Base-by-base conservation (phyloP, 2,797 vertebrate species). In the Scyliorhinus canicula region DNA sequence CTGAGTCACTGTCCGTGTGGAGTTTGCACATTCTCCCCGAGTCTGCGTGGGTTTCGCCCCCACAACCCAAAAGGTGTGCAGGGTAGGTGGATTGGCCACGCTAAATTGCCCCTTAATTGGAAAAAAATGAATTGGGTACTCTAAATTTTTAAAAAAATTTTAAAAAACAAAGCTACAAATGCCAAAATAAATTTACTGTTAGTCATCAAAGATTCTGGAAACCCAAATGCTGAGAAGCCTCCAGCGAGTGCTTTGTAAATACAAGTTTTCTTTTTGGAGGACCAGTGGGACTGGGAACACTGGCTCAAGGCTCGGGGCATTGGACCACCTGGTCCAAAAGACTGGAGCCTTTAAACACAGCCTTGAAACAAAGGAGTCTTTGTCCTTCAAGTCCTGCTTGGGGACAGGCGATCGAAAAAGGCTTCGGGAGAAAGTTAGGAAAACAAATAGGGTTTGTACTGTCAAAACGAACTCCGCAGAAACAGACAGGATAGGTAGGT, bases 171-270 rank as follows among this genome's bases (percentile, higher is more conserved):
- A 82, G 21, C 88, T 26, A 24, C 60, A n/a, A 44, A 40, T 40
- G 88, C 60, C 88, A 91, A 65, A 91, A 69, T 94, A 94, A 94
- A 71, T 94, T 52, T 21, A 12, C 65, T 50, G 47, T 71, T 94
- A 50, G 67, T 94, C 90, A 67, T 93, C 67, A 94, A n/a, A 24
- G 19, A 52, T 12, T 74, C 93, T n/a, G 47, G 47, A 74, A 31
- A 31, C 93, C 67, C 52, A 94, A n/a, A 28, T 71, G 28, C 14
- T 16, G 47, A 74, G 67, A 47, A 74, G 67, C 47, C 88, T 57
- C 50, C 63, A 69, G 91, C 4, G 24, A 50, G 60, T 67, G 63
- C 9, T 74, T 94, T n/a, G n/a, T 55, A 35, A 52, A 31, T 50
- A 50, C 28, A 31, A 60, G 57, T 40, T 52, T 74, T 55, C 50